Evolutionary conservation across 2,797 vertebrate genomes (phyloP).

Genomic region (Threskiornis aethiopicus): DNA sequence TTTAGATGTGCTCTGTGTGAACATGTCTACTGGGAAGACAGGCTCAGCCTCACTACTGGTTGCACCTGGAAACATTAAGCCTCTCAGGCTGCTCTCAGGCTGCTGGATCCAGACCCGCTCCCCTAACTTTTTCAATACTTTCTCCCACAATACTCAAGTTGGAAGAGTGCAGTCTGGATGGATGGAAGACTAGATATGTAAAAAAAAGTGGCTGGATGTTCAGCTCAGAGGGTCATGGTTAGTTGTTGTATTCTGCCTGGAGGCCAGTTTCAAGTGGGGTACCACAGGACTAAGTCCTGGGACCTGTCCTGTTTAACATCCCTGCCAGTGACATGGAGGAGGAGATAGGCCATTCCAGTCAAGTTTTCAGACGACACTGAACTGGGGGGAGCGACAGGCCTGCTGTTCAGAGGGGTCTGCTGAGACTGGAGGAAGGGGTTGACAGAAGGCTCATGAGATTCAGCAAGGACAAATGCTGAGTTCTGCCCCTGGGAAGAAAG

Average conservation of each 20-base stretch:
- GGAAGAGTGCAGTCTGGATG: not conserved
- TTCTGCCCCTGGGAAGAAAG: not conserved
- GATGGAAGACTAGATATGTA: not conserved
- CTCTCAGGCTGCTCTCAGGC: not conserved
- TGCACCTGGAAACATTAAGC: not conserved
- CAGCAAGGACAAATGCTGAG: not conserved
- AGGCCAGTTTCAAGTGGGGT: not conserved
- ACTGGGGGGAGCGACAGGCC: accelerated
- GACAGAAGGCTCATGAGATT: not conserved
- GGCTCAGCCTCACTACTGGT: not conserved
- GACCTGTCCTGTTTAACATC: not conserved
- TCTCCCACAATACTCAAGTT: not conserved
- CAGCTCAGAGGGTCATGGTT: not conserved
- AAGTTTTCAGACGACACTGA: not conserved
- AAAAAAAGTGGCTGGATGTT: not conserved
- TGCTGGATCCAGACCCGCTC: not conserved
- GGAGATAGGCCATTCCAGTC: accelerated
- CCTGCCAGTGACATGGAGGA: not conserved
- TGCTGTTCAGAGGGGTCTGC: not conserved
- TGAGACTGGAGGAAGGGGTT: not conserved
- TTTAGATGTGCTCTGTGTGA: not conserved
- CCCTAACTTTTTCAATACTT: not conserved
- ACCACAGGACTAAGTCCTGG: not conserved
- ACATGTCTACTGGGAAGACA: not conserved
- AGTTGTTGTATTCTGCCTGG: not conserved